Percentiles rank a stretch among this genome's conserved stretches.
phyloP scores from a whole-genome alignment of 2,113 vertebrate genomes.

The Lycaon pictus region DNA sequence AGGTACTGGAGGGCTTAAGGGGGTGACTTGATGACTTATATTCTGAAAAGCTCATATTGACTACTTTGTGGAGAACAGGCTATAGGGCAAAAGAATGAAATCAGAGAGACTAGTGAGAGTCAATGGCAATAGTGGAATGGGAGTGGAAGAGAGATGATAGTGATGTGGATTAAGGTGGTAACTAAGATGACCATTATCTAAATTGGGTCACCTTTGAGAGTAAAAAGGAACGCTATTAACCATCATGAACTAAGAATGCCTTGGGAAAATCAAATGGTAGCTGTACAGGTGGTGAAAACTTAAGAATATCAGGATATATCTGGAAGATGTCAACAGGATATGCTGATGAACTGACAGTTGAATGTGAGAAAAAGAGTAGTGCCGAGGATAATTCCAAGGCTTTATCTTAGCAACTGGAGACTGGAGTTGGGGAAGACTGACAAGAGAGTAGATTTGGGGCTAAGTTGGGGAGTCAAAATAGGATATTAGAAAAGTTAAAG shows the following conservation, averaged over 20 bases:
- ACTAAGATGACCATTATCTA: not conserved
- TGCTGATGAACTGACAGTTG: not conserved
- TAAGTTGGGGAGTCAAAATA: not conserved
- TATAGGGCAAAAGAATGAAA: not conserved
- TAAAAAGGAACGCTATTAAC: not conserved
- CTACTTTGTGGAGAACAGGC: not conserved
- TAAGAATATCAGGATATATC: not conserved
- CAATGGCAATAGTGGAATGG: not conserved
- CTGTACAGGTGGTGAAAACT: not conserved
- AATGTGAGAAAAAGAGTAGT: not conserved
- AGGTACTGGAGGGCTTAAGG: not conserved
- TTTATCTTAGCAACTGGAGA: not conserved
- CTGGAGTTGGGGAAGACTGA: not conserved
- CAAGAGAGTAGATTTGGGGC: not conserved
- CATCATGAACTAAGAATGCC: not conserved
- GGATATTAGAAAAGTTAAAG: not conserved
- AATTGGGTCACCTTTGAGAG: not conserved
- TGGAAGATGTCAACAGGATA: not conserved
- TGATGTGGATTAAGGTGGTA: not conserved
- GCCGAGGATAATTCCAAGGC: not conserved
- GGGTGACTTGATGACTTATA: not conserved
- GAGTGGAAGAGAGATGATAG: not conserved
- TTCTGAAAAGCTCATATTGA: not conserved
- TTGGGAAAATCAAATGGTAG: not conserved
- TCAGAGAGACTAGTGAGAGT: not conserved